Conservation (phyloP, 2,888 invertebrate species). For the Apodemia zela region DNA sequence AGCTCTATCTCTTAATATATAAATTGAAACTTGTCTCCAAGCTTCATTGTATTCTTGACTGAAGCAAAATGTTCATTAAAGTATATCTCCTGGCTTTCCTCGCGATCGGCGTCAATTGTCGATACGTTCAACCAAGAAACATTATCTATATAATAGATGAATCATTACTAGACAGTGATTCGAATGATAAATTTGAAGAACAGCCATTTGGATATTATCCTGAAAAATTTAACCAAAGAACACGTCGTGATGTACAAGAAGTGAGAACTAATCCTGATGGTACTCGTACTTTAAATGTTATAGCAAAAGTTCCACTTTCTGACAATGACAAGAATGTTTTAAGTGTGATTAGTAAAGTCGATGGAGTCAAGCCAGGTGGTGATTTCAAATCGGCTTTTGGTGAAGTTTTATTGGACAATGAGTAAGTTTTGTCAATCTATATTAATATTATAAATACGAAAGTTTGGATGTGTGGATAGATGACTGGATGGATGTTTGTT, state of each 20-base stretch:
- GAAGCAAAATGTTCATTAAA: background rate
- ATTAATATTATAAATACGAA: too few relatives aligned
- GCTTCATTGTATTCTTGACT: background rate
- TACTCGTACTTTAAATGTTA: constrained; percentile 27
- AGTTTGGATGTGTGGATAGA: too few relatives aligned
- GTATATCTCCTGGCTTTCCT: background rate
- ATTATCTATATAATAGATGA: background rate
- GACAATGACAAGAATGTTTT: constrained; percentile 34
- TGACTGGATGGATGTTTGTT: too few relatives aligned
- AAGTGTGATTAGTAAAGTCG: constrained; percentile 33
- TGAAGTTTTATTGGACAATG: constrained; percentile 41
- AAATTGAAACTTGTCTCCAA: background rate
- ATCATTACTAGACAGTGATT: constrained; percentile 16
- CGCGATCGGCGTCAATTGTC: background rate
- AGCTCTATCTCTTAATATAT: background rate
- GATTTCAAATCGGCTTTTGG: constrained; percentile 36
- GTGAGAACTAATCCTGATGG: constrained; percentile 36
- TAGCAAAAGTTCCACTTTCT: constrained; percentile 33
- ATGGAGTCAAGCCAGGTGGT: constrained; percentile 31
- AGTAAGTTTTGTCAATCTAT: constrained; percentile 33
- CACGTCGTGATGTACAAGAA: constrained; percentile 34
- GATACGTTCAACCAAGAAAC: background rate
- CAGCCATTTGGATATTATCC: constrained; percentile 29
- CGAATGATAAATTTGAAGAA: constrained; percentile 27
- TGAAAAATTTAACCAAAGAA: constrained; percentile 24